phyloP scores from a whole-genome alignment of 2,113 vertebrate genomes.

The Muntiacus muntjak region DNA sequence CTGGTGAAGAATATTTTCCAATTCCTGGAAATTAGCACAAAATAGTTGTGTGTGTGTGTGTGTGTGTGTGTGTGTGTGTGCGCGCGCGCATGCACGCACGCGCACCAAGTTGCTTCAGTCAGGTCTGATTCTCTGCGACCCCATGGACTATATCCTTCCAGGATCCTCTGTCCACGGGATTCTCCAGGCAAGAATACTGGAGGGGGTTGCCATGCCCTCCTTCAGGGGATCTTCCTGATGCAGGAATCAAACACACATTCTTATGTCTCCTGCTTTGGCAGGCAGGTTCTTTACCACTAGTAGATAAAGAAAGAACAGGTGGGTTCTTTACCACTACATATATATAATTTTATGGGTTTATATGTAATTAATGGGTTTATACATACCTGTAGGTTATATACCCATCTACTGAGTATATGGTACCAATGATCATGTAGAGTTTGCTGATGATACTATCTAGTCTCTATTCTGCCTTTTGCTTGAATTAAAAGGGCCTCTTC shows the following conservation, averaged over 20 bases:
- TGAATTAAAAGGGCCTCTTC: not conserved
- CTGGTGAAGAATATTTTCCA: not conserved
- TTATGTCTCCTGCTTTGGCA: not conserved
- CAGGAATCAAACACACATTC: not conserved
- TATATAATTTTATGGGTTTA: not conserved
- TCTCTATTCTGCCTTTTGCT: not conserved
- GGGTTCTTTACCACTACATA: not conserved
- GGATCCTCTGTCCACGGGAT: not conserved
- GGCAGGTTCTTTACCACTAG: not conserved
- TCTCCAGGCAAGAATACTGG: not conserved
- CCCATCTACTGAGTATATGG: fast-evolving
- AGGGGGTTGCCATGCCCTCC: not conserved
- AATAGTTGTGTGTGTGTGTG: not conserved
- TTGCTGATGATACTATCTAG: not conserved
- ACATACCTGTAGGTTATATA: not conserved
- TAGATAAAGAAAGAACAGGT: not conserved
- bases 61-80: no score
- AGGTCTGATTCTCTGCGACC: not conserved
- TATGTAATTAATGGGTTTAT: not conserved
- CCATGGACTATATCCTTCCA: not conserved
- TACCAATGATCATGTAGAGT: not conserved
- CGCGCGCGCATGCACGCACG: no score
- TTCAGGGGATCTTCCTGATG: not conserved
- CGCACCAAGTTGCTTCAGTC: not conserved
- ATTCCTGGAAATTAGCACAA: not conserved